Evolutionary conservation across 2,113 vertebrate species (phyloP), one percentile per base, ranked within the genome.

Genomic region (Macrotis lagotis): DNA sequence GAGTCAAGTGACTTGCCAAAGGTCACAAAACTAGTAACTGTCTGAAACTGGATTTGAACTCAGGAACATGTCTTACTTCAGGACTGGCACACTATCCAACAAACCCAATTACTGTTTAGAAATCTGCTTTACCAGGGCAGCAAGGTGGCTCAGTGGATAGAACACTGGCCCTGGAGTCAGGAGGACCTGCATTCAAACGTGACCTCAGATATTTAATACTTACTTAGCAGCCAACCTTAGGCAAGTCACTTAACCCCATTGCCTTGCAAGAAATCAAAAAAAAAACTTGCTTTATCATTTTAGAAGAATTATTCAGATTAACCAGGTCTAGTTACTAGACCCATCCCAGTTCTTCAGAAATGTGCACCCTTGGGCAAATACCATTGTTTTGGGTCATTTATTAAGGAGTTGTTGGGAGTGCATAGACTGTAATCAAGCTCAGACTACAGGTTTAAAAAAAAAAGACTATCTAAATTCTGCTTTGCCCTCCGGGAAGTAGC

Each of bases 401-500:
- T 66, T 66, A 37, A 1, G 31, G 31, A 66, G 59, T n/a, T 74
- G 5, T 44, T n/a, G 37, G 66, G 37, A 74, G 66, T n/a, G 0
- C 6, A 4, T 66, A 14, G 59, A 66, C 12, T 37, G 31, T n/a
- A 66, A 66, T 66, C 31, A 37, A 66, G 22, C 66, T 26, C 14
- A 74, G 66, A 74, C 37, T 22, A 22, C 37, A 14, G 1, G 66
- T 59, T 31, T 44, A 66, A 66, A 66, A 66, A 16, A 44, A 31
- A 55, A 55, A 28, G 6, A 66, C 31, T 10, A 59, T 90, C 90
- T 94, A 49, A 44, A n/a, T 94, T 16, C 59, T 88, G 25, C 22
- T 95, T 96, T 94, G 90, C 48, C 19, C n/a, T 92, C 95, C 91
- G 24, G 93, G 96, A 95, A 50, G 88, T 31, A 92, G 5, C 88